Conservation (phyloP, 2,113 vertebrate genomes). For the Brachyistius frenatus region DNA sequence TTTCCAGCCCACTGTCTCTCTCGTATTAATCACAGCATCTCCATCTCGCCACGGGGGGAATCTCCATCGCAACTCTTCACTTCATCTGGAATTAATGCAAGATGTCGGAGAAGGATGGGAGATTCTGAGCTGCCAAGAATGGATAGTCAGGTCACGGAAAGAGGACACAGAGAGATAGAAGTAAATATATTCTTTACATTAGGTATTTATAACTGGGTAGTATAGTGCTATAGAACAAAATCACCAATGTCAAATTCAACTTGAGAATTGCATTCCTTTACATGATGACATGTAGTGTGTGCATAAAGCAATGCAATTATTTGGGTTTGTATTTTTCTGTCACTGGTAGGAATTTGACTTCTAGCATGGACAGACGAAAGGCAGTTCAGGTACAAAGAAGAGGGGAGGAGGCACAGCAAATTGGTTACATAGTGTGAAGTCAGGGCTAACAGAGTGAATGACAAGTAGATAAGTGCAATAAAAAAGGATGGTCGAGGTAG, state of each 20-base stretch:
- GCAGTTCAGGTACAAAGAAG: background rate
- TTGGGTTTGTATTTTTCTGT: background rate
- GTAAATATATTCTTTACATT: slow-evolving; percentile 30
- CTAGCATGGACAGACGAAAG: background rate
- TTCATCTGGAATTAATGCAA: slow-evolving; percentile 75
- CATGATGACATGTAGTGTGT: background rate
- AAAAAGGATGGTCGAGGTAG: slow-evolving; percentile 4
- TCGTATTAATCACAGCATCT: slow-evolving; percentile 71
- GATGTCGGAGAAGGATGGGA: slow-evolving; percentile 52
- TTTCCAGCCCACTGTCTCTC: slow-evolving; percentile 41
- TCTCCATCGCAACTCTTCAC: slow-evolving; percentile 68
- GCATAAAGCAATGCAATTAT: background rate
- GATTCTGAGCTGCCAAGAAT: slow-evolving; percentile 49
- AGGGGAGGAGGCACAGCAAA: background rate
- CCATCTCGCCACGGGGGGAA: slow-evolving; percentile 69
- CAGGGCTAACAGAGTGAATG: slow-evolving; percentile 4
- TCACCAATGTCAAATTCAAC: background rate
- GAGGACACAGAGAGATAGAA: slow-evolving; percentile 8
- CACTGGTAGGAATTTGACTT: background rate
- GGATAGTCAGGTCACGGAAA: slow-evolving; percentile 32
- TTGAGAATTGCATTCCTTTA: background rate
- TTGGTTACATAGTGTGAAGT: slow-evolving; percentile 12
- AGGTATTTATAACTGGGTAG: slow-evolving; percentile 21
- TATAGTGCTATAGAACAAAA: background rate
- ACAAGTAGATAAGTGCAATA: slow-evolving; percentile 1